These are phyloP conservation scores for Amblyjoppa fuscipennis DNA, from an alignment of 2,888 invertebrate genomes.

Conservation along the genomic window DNA sequence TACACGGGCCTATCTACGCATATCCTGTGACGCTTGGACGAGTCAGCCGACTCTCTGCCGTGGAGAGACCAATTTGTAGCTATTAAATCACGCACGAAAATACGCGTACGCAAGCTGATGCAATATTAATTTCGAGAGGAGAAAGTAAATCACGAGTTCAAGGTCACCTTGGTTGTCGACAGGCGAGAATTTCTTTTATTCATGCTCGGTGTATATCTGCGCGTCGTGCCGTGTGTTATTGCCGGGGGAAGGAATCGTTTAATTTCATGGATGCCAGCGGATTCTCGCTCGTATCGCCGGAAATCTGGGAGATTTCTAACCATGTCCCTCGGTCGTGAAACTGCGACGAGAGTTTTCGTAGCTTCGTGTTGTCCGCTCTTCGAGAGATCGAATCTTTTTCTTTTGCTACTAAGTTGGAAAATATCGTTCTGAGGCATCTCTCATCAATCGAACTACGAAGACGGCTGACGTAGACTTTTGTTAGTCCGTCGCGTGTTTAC, in stretches of 20 bases:
- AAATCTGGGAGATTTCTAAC: slow-evolving; percentile 1
- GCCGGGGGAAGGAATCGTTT: neutral
- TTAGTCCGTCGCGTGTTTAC: neutral
- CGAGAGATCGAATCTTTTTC: neutral
- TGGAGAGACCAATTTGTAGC: neutral
- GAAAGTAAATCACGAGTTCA: neutral
- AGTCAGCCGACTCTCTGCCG: neutral
- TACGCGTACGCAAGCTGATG: neutral
- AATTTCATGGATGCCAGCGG: slow-evolving; percentile 34
- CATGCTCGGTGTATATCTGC: neutral
- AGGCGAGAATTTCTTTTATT: neutral
- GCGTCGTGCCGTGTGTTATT: neutral
- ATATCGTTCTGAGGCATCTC: slow-evolving; percentile 2
- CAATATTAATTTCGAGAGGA: neutral
- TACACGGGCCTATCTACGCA: neutral
- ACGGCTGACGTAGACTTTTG: neutral
- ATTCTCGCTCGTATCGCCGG: neutral
- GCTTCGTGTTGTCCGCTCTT: slow-evolving; percentile 4
- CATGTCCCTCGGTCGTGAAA: neutral
- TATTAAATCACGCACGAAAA: neutral
- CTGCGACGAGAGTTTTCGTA: neutral
- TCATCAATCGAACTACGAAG: neutral
- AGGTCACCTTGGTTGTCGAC: neutral
- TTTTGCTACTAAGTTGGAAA: neutral
- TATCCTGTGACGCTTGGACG: slow-evolving; percentile 7